A percentile compares a stretch with the other conserved stretches of the same genome.
Conservation (phyloP, 2,797 vertebrate species). For the Sebastes kiyomatsui region DNA sequence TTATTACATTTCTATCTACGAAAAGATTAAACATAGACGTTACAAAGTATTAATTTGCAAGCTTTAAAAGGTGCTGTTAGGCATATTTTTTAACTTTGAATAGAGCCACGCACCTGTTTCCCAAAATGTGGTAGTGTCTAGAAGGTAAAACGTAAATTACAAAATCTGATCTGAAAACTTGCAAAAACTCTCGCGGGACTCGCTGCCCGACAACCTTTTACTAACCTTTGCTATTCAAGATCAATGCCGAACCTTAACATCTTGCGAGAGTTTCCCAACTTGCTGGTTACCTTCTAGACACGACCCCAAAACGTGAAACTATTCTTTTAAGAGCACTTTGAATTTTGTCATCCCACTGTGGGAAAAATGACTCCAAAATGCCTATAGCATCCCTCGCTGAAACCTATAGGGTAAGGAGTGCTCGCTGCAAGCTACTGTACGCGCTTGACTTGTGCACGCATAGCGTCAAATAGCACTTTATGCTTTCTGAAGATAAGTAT, state of each 20-base stretch:
- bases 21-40: not conserved
- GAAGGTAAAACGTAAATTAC: too few species aligned
- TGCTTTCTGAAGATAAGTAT: not conserved
- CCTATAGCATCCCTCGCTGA: not conserved
- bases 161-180: too few species aligned
- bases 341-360: not conserved
- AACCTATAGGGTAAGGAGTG: not conserved
- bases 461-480: not conserved
- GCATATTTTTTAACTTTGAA: not conserved
- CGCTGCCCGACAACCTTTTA: too few species aligned
- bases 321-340: not conserved
- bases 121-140: too few species aligned
- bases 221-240: too few species aligned
- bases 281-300: too few species aligned
- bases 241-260: too few species aligned
- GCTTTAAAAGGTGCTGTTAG: not conserved
- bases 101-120: not conserved
- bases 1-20: not conserved
- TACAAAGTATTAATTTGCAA: not conserved
- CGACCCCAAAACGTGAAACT: not conserved
- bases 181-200: too few species aligned
- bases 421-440: not conserved
- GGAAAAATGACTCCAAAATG: not conserved
- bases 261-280: too few species aligned
- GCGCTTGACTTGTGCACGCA: not conserved